These are phyloP conservation scores for Stomatorhinus ivindoensis DNA, from an alignment of 2,113 vertebrate genomes.

Conservation along the genomic window DNA sequence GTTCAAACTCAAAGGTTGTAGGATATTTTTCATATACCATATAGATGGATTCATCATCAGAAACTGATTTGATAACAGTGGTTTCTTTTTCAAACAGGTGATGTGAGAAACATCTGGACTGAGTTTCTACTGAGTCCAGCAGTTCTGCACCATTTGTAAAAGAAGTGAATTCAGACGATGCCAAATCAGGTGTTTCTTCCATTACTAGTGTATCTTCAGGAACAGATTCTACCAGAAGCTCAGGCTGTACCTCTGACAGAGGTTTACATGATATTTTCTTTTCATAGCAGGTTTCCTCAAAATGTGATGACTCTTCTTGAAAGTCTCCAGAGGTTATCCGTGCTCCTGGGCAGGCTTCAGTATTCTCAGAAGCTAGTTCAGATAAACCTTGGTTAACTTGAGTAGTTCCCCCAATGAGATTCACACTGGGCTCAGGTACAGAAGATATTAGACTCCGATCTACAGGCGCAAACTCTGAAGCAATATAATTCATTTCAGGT, in stretches of 20 bases:
- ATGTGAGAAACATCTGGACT: neutral
- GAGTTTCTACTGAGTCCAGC: slow-evolving; percentile 21
- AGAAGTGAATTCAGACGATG: neutral
- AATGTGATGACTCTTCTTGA: neutral
- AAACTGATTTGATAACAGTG: neutral
- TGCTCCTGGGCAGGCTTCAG: neutral
- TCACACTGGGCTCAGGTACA: slow-evolving; percentile 7
- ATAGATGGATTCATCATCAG: neutral
- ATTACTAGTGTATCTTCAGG: neutral
- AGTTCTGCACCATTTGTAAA: neutral
- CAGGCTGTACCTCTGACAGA: neutral
- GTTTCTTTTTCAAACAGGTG: neutral
- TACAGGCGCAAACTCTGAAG: neutral
- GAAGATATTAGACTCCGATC: neutral
- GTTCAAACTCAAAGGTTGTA: neutral
- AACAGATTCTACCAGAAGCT: neutral
- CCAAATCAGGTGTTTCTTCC: neutral
- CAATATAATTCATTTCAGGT: neutral
- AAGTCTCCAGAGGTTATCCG: neutral
- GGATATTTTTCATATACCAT: neutral
- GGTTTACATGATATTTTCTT: neutral
- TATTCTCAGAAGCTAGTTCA: neutral
- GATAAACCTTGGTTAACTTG: neutral
- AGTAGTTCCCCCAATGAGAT: neutral
- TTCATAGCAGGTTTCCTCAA: neutral